Evolutionary conservation across 2,113 vertebrate genomes (phyloP).

Genomic region (Thinocorus orbignyianus): DNA sequence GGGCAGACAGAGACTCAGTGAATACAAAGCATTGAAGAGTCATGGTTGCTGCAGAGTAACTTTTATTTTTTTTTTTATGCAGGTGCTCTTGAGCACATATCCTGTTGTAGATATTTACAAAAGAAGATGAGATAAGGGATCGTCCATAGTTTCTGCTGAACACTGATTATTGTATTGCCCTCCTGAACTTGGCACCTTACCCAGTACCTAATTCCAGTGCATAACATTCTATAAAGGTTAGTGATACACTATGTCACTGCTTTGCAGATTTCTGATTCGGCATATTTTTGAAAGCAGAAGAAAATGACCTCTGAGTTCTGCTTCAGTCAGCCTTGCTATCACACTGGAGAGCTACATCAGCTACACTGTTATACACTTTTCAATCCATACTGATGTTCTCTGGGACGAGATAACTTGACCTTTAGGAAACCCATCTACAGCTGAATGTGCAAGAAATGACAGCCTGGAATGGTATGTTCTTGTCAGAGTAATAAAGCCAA

Average conservation of each 20-base stretch:
- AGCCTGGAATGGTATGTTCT: background rate
- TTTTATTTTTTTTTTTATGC: background rate
- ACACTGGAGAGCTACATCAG: background rate
- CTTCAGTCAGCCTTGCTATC: background rate
- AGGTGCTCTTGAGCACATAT: background rate
- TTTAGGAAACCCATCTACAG: conserved; percentile 19
- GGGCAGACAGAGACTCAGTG: background rate
- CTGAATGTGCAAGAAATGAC: conserved; percentile 17
- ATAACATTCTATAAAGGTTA: background rate
- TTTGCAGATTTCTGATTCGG: background rate
- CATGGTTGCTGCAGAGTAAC: background rate
- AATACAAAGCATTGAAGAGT: background rate
- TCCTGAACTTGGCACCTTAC: background rate
- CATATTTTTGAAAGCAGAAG: background rate
- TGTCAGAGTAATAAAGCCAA: background rate
- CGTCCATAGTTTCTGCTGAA: background rate
- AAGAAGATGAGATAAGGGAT: background rate
- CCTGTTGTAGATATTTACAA: background rate
- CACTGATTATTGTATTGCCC: background rate
- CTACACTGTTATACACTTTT: background rate
- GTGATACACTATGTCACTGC: background rate
- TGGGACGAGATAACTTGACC: conserved; percentile 14
- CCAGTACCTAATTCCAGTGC: background rate
- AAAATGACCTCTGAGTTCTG: conserved; percentile 36
- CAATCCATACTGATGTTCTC: background rate